Percentiles rank a stretch among this genome's conserved stretches.
Evolutionary conservation across 2,888 invertebrate species (phyloP).

Genomic region (Tipula lateralis): DNA sequence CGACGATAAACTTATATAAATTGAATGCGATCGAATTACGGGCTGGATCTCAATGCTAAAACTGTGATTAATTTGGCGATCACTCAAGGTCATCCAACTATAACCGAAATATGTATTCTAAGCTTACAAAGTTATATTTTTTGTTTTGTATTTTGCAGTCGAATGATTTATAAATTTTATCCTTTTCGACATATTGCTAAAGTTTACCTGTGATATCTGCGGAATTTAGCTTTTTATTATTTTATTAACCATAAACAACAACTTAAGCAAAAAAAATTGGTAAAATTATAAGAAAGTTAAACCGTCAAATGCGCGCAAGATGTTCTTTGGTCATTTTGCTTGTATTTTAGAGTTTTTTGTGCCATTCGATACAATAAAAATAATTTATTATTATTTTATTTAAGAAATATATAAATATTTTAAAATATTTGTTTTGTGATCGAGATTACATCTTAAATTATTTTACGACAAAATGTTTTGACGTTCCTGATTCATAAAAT

Average conservation of each 20-base stretch:
- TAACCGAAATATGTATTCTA: background rate
- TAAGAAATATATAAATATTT: background rate
- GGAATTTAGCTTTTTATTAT: background rate
- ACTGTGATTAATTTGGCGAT: background rate
- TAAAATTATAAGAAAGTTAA: background rate
- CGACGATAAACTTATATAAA: background rate
- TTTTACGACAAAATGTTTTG: too few species aligned
- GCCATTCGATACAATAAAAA: background rate
- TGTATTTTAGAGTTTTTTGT: background rate
- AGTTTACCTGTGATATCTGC: background rate
- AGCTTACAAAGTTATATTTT: background rate
- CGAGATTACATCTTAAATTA: background rate
- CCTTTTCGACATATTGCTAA: background rate
- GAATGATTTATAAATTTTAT: conserved; percentile 11
- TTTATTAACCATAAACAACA: conserved; percentile 5
- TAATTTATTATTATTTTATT: background rate
- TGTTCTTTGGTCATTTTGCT: background rate
- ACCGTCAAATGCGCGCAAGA: background rate
- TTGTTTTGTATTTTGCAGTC: background rate
- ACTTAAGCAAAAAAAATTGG: background rate
- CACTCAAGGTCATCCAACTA: background rate
- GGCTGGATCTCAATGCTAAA: background rate
- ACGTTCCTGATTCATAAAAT: too few species aligned
- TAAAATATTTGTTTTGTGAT: background rate
- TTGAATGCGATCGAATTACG: background rate